Evolutionary conservation across 35 echinoderm and acorn worm species (phyloP).

Genomic region (Heliocidaris erythrogramma): DNA sequence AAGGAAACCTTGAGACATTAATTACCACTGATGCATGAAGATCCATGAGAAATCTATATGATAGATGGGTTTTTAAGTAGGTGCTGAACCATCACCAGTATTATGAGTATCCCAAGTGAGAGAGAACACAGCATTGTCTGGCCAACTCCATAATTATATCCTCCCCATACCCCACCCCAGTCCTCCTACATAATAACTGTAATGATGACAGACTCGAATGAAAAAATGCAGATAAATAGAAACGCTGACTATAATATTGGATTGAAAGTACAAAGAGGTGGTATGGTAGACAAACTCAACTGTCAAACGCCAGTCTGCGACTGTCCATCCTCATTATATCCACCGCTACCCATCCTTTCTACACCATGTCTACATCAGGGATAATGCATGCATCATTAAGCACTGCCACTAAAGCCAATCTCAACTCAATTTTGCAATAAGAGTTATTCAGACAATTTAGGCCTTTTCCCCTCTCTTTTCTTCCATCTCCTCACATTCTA

Average conservation of each 20-base stretch:
- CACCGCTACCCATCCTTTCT: background rate
- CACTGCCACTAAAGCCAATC: background rate
- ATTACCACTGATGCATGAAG: background rate
- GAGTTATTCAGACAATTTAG: background rate
- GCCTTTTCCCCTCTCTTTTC: background rate
- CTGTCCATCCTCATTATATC: conserved; percentile 12
- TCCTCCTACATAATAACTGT: background rate
- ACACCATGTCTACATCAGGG: background rate
- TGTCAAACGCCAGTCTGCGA: background rate
- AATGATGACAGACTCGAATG: background rate
- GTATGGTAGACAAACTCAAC: background rate
- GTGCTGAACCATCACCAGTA: background rate
- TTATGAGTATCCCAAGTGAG: background rate
- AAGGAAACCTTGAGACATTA: background rate
- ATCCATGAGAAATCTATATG: background rate
- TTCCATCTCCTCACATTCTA: background rate
- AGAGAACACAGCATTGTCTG: background rate
- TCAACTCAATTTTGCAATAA: background rate
- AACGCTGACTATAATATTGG: background rate
- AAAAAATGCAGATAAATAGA: background rate
- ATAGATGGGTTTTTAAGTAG: background rate
- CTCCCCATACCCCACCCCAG: background rate
- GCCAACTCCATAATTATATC: background rate
- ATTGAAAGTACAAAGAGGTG: background rate
- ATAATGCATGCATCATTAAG: background rate